A percentile compares a stretch with the other conserved stretches of the same genome.
phyloP scores from a whole-genome alignment of 1,140 invertebrate species.

The Tetramorium alpestre region DNA sequence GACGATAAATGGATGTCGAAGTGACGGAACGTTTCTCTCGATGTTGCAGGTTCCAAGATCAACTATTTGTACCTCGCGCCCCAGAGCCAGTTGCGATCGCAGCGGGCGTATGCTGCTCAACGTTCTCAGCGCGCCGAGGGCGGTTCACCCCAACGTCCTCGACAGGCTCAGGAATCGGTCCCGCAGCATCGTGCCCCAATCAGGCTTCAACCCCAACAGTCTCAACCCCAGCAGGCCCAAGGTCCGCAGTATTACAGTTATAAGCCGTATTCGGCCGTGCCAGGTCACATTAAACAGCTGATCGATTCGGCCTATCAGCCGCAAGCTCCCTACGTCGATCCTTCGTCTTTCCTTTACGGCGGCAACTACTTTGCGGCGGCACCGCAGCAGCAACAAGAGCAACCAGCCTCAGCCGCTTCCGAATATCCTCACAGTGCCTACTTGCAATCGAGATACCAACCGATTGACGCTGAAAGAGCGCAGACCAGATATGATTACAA shows the following conservation, averaged over 20 bases:
- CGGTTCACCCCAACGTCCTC: neutral
- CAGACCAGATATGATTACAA: constrained; percentile 37
- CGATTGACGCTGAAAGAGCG: neutral
- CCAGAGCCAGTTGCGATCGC: constrained; percentile 68
- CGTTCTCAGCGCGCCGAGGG: constrained; percentile 69
- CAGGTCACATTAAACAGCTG: constrained; percentile 78
- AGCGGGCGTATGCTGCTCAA: constrained; percentile 62
- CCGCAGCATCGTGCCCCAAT: neutral
- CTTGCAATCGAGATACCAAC: constrained; percentile 37
- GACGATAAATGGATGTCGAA: neutral
- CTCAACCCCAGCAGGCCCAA: neutral
- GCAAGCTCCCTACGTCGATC: constrained; percentile 79
- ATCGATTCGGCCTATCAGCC: constrained; percentile 78
- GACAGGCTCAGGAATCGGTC: neutral
- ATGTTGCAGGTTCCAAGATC: constrained; percentile 76
- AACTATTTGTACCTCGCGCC: constrained; percentile 78
- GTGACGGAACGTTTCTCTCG: constrained; percentile 9
- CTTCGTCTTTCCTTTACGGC: constrained; percentile 78
- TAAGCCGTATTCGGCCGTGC: constrained; percentile 77
- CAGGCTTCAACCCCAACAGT: neutral
- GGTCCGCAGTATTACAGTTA: constrained; percentile 76
- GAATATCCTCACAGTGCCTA: constrained; percentile 13
- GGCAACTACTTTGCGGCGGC: constrained; percentile 24
- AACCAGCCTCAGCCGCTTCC: neutral
- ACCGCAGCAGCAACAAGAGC: constrained; percentile 45